A percentile compares a stretch with the other conserved stretches of the same genome.
Conservation (phyloP, 2,113 vertebrate species). For the Centropus unirufus region DNA sequence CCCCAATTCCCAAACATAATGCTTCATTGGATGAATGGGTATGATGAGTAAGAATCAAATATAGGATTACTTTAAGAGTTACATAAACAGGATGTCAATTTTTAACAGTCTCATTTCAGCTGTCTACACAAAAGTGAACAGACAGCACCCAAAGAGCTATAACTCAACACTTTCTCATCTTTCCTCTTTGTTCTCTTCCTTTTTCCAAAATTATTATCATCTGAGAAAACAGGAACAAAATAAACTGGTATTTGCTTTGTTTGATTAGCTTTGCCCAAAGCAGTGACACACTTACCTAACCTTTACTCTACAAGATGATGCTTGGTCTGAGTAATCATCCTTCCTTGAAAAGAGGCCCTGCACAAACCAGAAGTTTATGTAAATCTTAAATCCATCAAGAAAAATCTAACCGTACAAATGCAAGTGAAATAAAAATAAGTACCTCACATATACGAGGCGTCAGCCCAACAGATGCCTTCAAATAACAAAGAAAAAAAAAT, state of each 20-base stretch:
- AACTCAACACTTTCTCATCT: background rate
- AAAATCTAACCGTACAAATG: background rate
- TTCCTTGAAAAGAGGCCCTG: slow-evolving; percentile 90
- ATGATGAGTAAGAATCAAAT: fast-evolving
- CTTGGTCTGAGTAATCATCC: slow-evolving; percentile 77
- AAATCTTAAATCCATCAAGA: background rate
- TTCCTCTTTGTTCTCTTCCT: background rate
- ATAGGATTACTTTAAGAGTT: background rate
- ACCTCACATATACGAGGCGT: slow-evolving; percentile 98
- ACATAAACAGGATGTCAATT: background rate
- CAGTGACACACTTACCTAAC: slow-evolving; percentile 84
- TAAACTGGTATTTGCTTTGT: background rate
- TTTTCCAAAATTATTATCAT: background rate
- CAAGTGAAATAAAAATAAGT: slow-evolving; percentile 52
- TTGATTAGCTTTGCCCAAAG: background rate
- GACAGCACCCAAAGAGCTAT: background rate
- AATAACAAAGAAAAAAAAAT: slow-evolving; percentile 27
- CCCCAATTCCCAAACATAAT: background rate
- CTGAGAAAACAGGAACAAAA: background rate
- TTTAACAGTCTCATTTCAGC: background rate
- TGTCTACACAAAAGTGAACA: background rate
- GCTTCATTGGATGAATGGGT: background rate
- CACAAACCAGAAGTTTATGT: slow-evolving; percentile 23
- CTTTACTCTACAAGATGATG: slow-evolving; percentile 89
- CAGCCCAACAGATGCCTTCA: slow-evolving; percentile 90